Evolutionary conservation across 2,888 invertebrate species (phyloP).

Genomic region (Dorcus hopei): DNA sequence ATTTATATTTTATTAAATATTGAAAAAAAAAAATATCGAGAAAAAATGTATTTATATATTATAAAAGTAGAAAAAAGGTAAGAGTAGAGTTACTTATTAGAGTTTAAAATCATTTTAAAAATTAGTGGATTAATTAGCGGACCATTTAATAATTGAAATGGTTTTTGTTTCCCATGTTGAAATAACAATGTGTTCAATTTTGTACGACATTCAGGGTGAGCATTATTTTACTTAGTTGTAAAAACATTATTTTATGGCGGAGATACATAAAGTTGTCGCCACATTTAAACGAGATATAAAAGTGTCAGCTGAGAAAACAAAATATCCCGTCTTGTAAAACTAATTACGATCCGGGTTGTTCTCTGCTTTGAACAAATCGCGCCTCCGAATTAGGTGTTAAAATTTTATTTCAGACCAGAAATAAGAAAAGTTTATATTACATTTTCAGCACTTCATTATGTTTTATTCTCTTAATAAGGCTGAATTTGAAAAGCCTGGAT

Average conservation of each 20-base stretch:
- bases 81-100: too few species aligned
- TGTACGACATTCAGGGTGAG: too few species aligned
- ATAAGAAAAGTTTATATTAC: conserved; percentile 49
- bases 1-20: too few species aligned
- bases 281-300: conserved; percentile 24
- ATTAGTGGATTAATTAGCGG: too few species aligned
- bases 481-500: conserved; percentile 21
- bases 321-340: conserved; percentile 32
- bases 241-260: neutral
- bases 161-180: too few species aligned
- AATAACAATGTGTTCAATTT: too few species aligned
- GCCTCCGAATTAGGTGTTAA: conserved; percentile 41
- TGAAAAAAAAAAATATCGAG: too few species aligned
- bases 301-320: conserved; percentile 34
- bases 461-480: conserved; percentile 30
- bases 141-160: too few species aligned
- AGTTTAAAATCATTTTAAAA: too few species aligned
- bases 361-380: conserved; percentile 34
- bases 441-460: conserved; percentile 43
- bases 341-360: conserved; percentile 33
- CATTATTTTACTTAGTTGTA: too few species aligned
- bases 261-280: conserved; percentile 26
- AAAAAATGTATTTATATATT: too few species aligned
- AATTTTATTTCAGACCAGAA: conserved; percentile 42
- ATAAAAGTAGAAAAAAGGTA: too few species aligned